Percentiles rank a stretch among this genome's conserved stretches.
These are phyloP conservation scores for Elephantulus edwardii DNA, from an alignment of 2,113 vertebrate genomes.

Conservation along the genomic window DNA sequence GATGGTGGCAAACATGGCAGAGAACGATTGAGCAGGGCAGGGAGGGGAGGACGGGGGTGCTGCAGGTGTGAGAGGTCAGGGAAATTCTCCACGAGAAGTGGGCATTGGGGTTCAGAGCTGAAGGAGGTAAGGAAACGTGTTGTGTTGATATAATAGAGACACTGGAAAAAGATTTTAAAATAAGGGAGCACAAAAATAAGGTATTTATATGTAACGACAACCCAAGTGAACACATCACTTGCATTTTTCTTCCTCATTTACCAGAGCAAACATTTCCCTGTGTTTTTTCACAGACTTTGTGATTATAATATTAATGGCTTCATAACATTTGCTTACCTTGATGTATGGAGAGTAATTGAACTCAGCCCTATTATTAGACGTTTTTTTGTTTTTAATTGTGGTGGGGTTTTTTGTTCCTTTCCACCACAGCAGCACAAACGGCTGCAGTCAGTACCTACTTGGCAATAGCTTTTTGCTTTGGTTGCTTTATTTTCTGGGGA, in stretches of 20 bases:
- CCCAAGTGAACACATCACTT: rapidly evolving
- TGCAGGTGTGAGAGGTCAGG: background rate
- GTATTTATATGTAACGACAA: rapidly evolving
- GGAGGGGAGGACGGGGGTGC: background rate
- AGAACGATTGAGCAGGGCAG: background rate
- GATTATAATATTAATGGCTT: background rate
- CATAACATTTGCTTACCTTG: slow-evolving; percentile 1
- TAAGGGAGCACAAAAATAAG: too few relatives aligned
- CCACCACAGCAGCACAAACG: background rate
- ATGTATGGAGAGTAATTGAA: background rate
- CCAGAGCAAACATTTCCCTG: background rate
- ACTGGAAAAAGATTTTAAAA: background rate
- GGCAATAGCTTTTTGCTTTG: background rate
- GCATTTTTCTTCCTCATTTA: background rate
- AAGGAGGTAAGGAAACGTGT: background rate
- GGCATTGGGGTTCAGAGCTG: background rate
- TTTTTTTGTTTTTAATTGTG: background rate
- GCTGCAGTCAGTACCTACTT: background rate
- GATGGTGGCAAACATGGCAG: background rate
- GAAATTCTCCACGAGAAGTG: background rate
- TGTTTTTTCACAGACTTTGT: background rate
- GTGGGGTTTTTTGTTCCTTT: too few relatives aligned
- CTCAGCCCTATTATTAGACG: background rate
- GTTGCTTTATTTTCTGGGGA: slow-evolving; percentile 41
- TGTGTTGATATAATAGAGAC: background rate